These are phyloP conservation scores for Acipenser ruthenus DNA, from an alignment of 2,797 vertebrate genomes.

Conservation along the genomic window DNA sequence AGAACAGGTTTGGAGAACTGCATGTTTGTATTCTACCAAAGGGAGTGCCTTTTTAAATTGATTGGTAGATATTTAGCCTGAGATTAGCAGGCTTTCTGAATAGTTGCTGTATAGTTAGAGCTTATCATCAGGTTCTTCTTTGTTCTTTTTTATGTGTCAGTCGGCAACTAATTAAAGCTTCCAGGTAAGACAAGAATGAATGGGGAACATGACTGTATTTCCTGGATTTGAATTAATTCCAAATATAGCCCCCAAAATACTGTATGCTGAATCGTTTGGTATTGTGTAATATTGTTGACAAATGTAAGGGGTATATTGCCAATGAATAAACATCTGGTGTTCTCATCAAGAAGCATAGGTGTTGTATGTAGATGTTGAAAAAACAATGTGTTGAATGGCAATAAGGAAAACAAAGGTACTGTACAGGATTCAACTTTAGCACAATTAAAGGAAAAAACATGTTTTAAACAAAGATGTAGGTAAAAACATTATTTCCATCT, in stretches of 20 bases:
- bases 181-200: slow-evolving; percentile 6
- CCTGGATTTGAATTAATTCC: slow-evolving; percentile 22
- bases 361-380: slow-evolving; percentile 34
- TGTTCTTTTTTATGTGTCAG: not conserved
- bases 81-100: no score
- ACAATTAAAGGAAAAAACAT: slow-evolving; percentile 41
- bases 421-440: slow-evolving; percentile 14
- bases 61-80: no score
- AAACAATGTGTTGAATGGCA: slow-evolving; percentile 41
- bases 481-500: not conserved
- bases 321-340: slow-evolving; percentile 51
- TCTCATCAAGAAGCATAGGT: slow-evolving; percentile 36
- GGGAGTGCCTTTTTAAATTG: no score
- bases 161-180: not conserved
- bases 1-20: no score
- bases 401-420: slow-evolving; percentile 38
- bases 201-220: slow-evolving; percentile 14
- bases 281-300: slow-evolving; percentile 7
- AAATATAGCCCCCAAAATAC: slow-evolving; percentile 29
- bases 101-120: no score
- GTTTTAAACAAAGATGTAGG: not conserved
- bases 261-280: slow-evolving; percentile 22
- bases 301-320: not conserved
- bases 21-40: no score
- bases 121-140: not conserved